Evolutionary conservation across 2,888 invertebrate genomes (phyloP).

Genomic region (Girardia tigrina): DNA sequence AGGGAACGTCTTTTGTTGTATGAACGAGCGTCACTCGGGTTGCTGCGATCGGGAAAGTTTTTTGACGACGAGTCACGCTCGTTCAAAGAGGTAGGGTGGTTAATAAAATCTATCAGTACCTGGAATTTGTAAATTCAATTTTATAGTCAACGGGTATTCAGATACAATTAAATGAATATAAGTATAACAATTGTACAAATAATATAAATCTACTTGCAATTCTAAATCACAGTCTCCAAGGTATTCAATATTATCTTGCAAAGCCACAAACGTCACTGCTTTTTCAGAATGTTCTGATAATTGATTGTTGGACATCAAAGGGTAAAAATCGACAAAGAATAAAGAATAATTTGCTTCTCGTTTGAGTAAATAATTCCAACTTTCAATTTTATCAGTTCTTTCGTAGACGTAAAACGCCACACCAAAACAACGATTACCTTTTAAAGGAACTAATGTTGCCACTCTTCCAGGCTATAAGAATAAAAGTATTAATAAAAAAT

Average conservation of each 20-base stretch:
- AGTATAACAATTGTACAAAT: too few species aligned
- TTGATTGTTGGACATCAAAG: neutral
- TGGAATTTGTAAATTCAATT: too few species aligned
- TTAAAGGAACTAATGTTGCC: neutral
- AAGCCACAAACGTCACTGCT: neutral
- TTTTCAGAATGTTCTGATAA: neutral
- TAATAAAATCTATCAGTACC: too few species aligned
- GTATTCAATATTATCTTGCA: neutral
- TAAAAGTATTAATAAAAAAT: neutral
- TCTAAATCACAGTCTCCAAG: neutral
- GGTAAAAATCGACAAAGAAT: neutral
- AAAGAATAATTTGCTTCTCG: neutral
- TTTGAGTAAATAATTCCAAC: neutral
- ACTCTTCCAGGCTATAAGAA: conserved; percentile 5
- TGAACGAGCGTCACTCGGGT: too few species aligned
- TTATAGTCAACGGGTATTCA: too few species aligned
- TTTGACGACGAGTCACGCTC: too few species aligned
- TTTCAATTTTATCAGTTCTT: neutral
- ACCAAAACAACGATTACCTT: neutral
- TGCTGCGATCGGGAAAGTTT: too few species aligned
- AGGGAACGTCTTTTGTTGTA: too few species aligned
- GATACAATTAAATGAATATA: too few species aligned
- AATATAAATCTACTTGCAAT: neutral
- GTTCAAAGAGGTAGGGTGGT: too few species aligned
- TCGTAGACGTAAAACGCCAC: neutral